phyloP scores from a whole-genome alignment of 30 jellyfish, hydroid and myxozoan species.

The Pelagia noctiluca region DNA sequence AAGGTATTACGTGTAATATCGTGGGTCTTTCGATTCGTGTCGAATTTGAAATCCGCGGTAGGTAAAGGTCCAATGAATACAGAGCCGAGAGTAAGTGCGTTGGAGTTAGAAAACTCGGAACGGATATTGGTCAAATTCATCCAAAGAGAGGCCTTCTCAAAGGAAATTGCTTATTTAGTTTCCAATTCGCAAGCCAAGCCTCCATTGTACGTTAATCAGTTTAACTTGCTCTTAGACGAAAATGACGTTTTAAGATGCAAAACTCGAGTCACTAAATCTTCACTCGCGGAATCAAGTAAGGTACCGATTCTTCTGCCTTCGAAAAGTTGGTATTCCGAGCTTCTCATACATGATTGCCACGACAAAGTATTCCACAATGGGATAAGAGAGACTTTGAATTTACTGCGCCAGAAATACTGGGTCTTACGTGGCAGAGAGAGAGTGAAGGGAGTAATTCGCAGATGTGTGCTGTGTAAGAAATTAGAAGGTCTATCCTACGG shows the following conservation, averaged over 20 bases:
- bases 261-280: neutral
- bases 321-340: conserved; percentile 10
- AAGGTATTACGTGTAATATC: conserved; percentile 14
- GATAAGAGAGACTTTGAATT: conserved; percentile 9
- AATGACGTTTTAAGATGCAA: conserved; percentile 34
- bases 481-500: conserved; percentile 14
- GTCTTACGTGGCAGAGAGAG: conserved; percentile 12
- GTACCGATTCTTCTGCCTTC: conserved; percentile 26
- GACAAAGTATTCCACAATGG: conserved; percentile 5
- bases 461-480: conserved; percentile 15
- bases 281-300: conserved; percentile 15
- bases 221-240: conserved; percentile 32
- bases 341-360: conserved; percentile 6
- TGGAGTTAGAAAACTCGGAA: conserved; percentile 25
- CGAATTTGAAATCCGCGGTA: conserved; percentile 12
- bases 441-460: conserved; percentile 1
- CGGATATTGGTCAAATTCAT: neutral
- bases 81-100: conserved; percentile 11
- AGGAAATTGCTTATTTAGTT: conserved; percentile 18
- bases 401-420: conserved; percentile 9
- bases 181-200: conserved; percentile 1
- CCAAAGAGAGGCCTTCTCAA: conserved; percentile 36
- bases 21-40: conserved; percentile 39
- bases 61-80: neutral
- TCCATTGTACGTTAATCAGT: conserved; percentile 39